Evolutionary conservation across 2,888 invertebrate genomes (phyloP), one percentile per base, ranked within the genome.

Genomic region (Nomada lathburiana): DNA sequence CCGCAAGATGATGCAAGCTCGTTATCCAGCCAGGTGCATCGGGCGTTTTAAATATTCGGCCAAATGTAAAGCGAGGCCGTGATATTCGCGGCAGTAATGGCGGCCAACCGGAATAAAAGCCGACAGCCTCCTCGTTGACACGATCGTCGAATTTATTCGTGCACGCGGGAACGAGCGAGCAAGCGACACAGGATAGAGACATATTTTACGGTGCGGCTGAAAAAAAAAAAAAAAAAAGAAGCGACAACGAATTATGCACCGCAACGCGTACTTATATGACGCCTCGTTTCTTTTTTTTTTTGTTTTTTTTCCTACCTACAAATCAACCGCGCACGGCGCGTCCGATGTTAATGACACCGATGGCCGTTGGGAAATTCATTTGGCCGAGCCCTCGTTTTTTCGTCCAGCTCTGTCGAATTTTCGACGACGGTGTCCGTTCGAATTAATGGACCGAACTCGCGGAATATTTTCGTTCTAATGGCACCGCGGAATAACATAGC

Each of bases 1-100:
- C 42, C 67, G 62, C 77, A 68, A 75, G 77, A 68, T 75, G 77
- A 75, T 78, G 67, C 77, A 75, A 75, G 67, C 77, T 78, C 75
- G 77, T 78, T 78, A 78, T 68, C 75, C 16, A 29, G 23, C n/a
- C 77, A 75, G 67, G 62, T 75, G 77, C 77, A 75, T 68, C 62
- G 55, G 67, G 59, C 76, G 60, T 77, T 74, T 77, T 77, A 77
- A 74, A 77, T 74, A 74, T 77, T 77, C 74, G 59, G 29, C 11
- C 67, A 53, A 75, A 77, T n/a, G n/a, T 67, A 67, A 67, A 77
- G 60, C 74, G 59, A 11, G 52, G 50, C 29, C 44, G n/a, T 36
- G 29, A 60, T 77, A 60, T 53, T 74, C 74, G 76, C 60, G 52
- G 42, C 65, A 9, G 57, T 74, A 77, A 74, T 75, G 60, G 60